Conservation (phyloP, 2,113 vertebrate species). For the Xiphophorus hellerii region DNA sequence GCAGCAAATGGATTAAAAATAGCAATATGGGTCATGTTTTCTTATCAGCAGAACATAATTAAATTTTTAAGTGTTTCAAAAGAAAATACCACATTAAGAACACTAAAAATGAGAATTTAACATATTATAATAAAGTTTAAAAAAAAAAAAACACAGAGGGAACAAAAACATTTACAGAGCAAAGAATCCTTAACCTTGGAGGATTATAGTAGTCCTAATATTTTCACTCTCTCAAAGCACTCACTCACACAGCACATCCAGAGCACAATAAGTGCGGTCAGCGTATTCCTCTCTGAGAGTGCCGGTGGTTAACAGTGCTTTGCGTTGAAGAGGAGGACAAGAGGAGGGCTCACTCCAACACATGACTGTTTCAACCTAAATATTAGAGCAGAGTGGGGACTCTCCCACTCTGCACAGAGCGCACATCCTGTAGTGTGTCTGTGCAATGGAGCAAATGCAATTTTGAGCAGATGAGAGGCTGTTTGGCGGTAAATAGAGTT, state of each 20-base stretch:
- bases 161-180: neutral
- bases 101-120: neutral
- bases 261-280: conserved; percentile 79
- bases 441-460: conserved; percentile 64
- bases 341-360: conserved; percentile 86
- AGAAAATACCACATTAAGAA: neutral
- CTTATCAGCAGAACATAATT: neutral
- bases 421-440: conserved; percentile 41
- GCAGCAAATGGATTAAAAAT: neutral
- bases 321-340: conserved; percentile 85
- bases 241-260: conserved; percentile 33
- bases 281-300: conserved; percentile 93
- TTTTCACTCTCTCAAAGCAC: conserved; percentile 27
- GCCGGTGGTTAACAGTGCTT: conserved; percentile 88
- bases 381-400: conserved; percentile 66
- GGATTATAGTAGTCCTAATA: conserved; percentile 37
- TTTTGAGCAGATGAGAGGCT: conserved; percentile 74
- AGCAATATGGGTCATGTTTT: neutral
- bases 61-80: neutral
- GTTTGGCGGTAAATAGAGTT: conserved; percentile 77
- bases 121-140: neutral
- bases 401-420: conserved; percentile 47
- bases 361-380: conserved; percentile 80
- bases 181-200: conserved; percentile 32
- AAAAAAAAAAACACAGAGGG: neutral